These are phyloP conservation scores for Euthynnus affinis DNA, from an alignment of 2,797 vertebrate species.

Conservation along the genomic window DNA sequence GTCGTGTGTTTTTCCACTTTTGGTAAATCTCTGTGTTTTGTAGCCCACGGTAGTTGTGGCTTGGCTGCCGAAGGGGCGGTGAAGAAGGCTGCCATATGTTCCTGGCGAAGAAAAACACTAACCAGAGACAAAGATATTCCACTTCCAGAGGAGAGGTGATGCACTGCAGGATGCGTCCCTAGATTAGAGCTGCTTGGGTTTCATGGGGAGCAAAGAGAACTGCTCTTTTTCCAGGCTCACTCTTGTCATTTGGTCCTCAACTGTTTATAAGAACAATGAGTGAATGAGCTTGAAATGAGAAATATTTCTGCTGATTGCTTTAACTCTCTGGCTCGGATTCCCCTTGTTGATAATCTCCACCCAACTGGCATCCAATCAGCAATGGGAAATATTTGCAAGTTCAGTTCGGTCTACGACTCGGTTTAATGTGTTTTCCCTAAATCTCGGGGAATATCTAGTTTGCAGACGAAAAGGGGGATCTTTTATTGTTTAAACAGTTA, in stretches of 20 bases:
- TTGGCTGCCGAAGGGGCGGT: constrained; percentile 6
- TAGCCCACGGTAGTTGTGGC: constrained; percentile 16
- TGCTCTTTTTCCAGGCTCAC: neutral
- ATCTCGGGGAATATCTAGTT: neutral
- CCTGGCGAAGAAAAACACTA: constrained; percentile 29
- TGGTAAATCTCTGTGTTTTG: neutral
- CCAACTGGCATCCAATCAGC: neutral
- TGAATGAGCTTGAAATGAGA: neutral
- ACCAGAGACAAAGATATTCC: constrained; percentile 1
- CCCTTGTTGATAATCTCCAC: neutral
- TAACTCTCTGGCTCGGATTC: neutral
- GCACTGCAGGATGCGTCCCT: neutral
- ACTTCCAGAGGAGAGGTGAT: constrained; percentile 25
- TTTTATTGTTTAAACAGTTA: neutral
- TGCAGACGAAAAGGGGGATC: neutral
- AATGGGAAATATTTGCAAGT: neutral
- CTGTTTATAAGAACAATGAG: neutral
- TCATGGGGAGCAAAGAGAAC: constrained; percentile 23
- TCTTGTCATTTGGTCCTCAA: neutral
- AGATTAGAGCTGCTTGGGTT: constrained; percentile 45
- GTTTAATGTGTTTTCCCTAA: neutral
- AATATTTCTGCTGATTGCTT: neutral
- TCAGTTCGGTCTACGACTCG: neutral
- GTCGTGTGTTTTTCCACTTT: constrained; percentile 36
- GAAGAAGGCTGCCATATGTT: constrained; percentile 30